Conservation (phyloP, 1,140 invertebrate genomes). For the Holcopasites calliopsidis region DNA sequence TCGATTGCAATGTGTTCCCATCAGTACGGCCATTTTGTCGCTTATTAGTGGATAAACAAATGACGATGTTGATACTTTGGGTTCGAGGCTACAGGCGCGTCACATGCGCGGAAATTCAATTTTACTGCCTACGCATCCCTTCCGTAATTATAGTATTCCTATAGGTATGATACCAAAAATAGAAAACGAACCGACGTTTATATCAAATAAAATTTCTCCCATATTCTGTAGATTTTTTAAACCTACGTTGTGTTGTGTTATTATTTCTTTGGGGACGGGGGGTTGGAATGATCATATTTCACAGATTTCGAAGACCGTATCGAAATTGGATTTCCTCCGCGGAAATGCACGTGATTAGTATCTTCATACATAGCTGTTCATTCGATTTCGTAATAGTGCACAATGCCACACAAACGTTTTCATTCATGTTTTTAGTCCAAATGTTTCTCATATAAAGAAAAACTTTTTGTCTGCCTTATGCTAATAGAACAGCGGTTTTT, state of each 20-base stretch:
- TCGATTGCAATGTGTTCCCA: slow-evolving; percentile 32
- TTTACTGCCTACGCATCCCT: slow-evolving; percentile 24
- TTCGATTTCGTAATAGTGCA: not conserved
- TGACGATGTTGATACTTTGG: slow-evolving; percentile 63
- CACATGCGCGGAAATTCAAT: slow-evolving; percentile 61
- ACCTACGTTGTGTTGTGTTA: too few relatives aligned
- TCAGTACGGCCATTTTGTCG: slow-evolving; percentile 69
- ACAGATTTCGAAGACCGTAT: too few relatives aligned
- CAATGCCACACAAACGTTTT: not conserved
- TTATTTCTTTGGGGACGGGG: too few relatives aligned
- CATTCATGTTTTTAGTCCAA: not conserved
- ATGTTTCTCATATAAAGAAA: not conserved
- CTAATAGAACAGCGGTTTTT: not conserved
- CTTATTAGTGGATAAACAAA: slow-evolving; percentile 73
- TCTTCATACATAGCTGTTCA: not conserved
- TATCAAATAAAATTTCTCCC: not conserved
- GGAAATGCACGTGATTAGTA: not conserved
- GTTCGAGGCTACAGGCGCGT: slow-evolving; percentile 59
- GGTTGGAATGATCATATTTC: too few relatives aligned
- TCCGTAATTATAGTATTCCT: slow-evolving; percentile 21
- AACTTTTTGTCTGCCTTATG: not conserved
- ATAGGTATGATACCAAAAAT: slow-evolving; percentile 52
- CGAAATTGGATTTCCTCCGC: not conserved
- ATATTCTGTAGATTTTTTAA: not conserved
- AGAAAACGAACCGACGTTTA: slow-evolving; percentile 30